Percentiles rank a stretch among this genome's conserved stretches.
phyloP scores from a whole-genome alignment of 2,797 vertebrate species.

The Galagoides demidoff region DNA sequence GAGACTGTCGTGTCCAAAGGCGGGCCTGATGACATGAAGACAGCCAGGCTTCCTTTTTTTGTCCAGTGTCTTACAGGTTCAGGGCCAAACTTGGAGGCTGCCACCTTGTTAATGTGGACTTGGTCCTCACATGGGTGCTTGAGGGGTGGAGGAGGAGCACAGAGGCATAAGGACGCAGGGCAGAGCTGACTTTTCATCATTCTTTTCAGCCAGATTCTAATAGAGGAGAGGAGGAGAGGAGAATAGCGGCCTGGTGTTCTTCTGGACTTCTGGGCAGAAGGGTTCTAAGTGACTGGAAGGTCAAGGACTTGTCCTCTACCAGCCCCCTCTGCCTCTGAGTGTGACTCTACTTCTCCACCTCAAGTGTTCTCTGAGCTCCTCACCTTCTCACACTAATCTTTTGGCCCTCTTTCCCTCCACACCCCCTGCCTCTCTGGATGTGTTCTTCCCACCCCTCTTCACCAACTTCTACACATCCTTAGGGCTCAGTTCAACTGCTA shows the following conservation, averaged over 20 bases:
- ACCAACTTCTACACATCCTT: background rate
- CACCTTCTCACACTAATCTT: background rate
- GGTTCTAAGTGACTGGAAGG: background rate
- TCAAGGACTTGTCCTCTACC: background rate
- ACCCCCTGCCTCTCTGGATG: background rate
- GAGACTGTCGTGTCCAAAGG: background rate
- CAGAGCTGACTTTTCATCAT: background rate
- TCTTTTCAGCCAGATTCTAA: background rate
- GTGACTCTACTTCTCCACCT: background rate
- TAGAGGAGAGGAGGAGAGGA: background rate
- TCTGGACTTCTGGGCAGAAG: background rate
- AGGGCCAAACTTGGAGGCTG: background rate
- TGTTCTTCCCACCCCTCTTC: background rate
- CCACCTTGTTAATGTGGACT: background rate
- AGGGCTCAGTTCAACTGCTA: background rate
- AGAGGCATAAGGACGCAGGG: background rate
- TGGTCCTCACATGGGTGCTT: background rate
- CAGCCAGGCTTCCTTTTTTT: slow-evolving; percentile 8
- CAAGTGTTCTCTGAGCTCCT: background rate
- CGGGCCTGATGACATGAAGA: background rate
- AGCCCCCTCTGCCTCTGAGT: background rate
- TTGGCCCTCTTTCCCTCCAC: background rate
- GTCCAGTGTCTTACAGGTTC: background rate
- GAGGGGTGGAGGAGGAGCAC: background rate
- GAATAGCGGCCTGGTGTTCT: background rate